phyloP scores from a whole-genome alignment of 2,888 invertebrate species.

The Pyrrhosoma nymphula region DNA sequence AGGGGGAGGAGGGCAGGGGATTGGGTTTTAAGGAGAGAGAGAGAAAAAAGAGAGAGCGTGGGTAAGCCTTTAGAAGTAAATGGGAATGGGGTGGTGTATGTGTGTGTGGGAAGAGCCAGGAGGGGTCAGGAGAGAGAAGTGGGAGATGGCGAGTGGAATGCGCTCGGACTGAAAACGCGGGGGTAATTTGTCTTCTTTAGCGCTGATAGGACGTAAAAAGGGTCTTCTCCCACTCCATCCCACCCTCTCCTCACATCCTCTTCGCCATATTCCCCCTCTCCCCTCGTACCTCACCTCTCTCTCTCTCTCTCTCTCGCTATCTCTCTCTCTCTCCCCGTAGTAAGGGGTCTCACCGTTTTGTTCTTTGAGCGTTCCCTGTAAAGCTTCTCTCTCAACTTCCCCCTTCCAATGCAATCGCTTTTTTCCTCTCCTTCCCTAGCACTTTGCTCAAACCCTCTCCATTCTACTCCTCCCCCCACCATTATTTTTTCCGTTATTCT shows the following conservation, averaged over 20 bases:
- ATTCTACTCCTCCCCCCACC: background rate
- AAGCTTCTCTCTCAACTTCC: background rate
- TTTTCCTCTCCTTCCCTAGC: background rate
- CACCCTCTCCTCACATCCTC: background rate
- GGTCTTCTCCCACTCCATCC: slow-evolving; percentile 3
- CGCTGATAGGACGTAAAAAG: slow-evolving; percentile 61
- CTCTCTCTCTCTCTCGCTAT: background rate
- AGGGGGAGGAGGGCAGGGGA: background rate
- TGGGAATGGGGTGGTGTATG: background rate
- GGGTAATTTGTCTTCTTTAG: slow-evolving; percentile 66
- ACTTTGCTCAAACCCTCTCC: background rate
- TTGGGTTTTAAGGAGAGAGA: slow-evolving; percentile 7
- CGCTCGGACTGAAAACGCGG: slow-evolving; percentile 60
- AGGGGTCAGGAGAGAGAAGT: background rate
- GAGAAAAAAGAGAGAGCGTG: background rate
- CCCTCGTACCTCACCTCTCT: background rate
- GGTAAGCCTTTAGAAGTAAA: background rate
- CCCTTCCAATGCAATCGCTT: background rate
- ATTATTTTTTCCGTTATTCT: background rate
- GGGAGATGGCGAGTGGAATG: slow-evolving; percentile 36
- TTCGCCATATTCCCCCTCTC: background rate
- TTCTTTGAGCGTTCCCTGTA: slow-evolving; percentile 42
- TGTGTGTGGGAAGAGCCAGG: background rate
- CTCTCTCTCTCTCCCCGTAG: background rate
- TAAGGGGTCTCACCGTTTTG: slow-evolving; percentile 25